phyloP scores from a whole-genome alignment of 1,140 invertebrate species.

The Formica exsecta region DNA sequence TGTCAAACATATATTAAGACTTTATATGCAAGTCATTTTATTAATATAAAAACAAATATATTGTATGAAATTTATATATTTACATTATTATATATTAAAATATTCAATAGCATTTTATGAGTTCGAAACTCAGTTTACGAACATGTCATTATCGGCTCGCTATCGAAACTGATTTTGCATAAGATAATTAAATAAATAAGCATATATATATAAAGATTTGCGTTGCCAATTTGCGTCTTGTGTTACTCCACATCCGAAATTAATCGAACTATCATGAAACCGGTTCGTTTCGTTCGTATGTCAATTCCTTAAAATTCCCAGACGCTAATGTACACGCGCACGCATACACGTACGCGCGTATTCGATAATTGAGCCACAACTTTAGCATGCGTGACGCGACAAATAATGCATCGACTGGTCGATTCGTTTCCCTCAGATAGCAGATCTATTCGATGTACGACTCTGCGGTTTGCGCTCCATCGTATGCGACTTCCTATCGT shows the following conservation, averaged over 20 bases:
- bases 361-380: conserved; percentile 80
- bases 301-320: conserved; percentile 56
- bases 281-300: conserved; percentile 44
- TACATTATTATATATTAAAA: not conserved
- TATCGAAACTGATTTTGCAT: conserved; percentile 40
- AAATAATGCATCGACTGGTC: conserved; percentile 80
- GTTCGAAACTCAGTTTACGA: conserved; percentile 35
- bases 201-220: conserved; percentile 20
- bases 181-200: conserved; percentile 38
- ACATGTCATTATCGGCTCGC: conserved; percentile 14
- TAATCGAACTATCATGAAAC: conserved; percentile 49
- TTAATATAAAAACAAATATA: conserved; percentile 24
- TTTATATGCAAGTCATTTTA: conserved; percentile 12
- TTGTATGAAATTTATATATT: not conserved
- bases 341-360: conserved; percentile 24
- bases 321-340: conserved; percentile 22
- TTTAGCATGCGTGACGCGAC: conserved; percentile 70
- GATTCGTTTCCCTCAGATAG: conserved; percentile 80
- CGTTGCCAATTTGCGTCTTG: conserved; percentile 40
- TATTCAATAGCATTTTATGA: conserved; percentile 15
- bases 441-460: conserved; percentile 77
- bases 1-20: not conserved
- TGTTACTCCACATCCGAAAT: conserved; percentile 49
- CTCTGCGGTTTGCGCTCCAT: conserved; percentile 53
- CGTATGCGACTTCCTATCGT: conserved; percentile 17